phyloP scores from a whole-genome alignment of 1,140 invertebrate species.

The Aphaenogaster floridana region DNA sequence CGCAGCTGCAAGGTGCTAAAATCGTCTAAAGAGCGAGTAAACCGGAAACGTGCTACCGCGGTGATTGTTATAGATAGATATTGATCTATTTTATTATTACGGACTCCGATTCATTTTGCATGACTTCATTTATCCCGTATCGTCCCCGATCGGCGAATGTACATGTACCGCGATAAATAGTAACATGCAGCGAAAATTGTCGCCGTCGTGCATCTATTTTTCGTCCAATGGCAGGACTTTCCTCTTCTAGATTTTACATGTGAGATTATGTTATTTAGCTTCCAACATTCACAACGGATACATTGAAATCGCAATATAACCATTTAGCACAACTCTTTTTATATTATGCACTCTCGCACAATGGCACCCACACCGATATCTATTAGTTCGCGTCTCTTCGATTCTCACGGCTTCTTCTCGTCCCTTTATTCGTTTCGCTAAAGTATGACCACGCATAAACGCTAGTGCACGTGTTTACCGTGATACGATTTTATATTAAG shows the following conservation, averaged over 20 bases:
- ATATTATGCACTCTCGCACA: background rate
- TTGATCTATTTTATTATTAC: slow-evolving; percentile 51
- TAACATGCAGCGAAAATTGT: background rate
- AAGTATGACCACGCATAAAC: slow-evolving; percentile 26
- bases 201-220: background rate
- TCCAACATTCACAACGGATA: background rate
- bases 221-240: background rate
- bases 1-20: slow-evolving; percentile 51
- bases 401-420: background rate
- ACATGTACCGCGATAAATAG: slow-evolving; percentile 1
- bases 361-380: background rate
- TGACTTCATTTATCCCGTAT: slow-evolving; percentile 9
- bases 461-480: slow-evolving; percentile 33
- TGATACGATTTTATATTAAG: slow-evolving; percentile 52
- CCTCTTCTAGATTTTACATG: background rate
- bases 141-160: background rate
- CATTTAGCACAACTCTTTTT: background rate
- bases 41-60: slow-evolving; percentile 31
- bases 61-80: slow-evolving; percentile 47
- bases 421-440: slow-evolving; percentile 16
- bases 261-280: slow-evolving; percentile 24
- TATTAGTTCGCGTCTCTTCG: slow-evolving; percentile 1
- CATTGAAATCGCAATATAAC: slow-evolving; percentile 13
- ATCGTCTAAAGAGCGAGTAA: slow-evolving; percentile 11
- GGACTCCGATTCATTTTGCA: background rate